A percentile compares a stretch with the other conserved stretches of the same genome.
Conservation (phyloP, 2,797 vertebrate species). For the Cetoscarus ocellatus region DNA sequence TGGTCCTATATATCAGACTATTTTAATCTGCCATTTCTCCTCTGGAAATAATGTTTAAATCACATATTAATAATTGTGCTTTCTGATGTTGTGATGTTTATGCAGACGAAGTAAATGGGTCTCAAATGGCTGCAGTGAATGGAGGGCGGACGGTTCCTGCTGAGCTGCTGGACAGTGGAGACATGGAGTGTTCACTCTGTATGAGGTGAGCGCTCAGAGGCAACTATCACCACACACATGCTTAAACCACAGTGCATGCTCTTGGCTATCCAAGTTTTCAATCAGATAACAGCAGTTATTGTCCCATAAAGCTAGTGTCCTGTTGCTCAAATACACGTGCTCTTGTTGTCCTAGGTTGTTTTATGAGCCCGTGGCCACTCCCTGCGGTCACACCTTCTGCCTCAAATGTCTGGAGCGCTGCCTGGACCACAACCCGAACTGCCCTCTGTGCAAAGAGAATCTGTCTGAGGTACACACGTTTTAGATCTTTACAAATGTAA, state of each 20-base stretch:
- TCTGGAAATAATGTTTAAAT: background rate
- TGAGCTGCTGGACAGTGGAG: slow-evolving; percentile 86
- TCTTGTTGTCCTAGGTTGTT: slow-evolving; percentile 65
- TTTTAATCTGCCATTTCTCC: background rate
- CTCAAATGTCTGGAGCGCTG: slow-evolving; percentile 96
- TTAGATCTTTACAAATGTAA: background rate
- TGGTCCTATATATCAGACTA: no score
- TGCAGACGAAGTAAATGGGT: slow-evolving; percentile 73
- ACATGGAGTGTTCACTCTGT: slow-evolving; percentile 93
- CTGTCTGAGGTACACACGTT: slow-evolving; percentile 87
- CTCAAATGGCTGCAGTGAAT: slow-evolving; percentile 34
- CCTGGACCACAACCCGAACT: slow-evolving; percentile 93
- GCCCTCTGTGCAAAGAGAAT: slow-evolving; percentile 95
- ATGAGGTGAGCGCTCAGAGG: slow-evolving; percentile 85
- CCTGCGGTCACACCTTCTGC: slow-evolving; percentile 96
- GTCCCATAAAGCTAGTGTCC: no score
- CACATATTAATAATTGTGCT: no score
- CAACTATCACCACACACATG: background rate
- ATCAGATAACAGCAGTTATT: background rate
- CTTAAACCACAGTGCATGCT: no score
- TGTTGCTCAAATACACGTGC: no score
- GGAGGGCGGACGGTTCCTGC: slow-evolving; percentile 72
- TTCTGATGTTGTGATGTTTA: slow-evolving; percentile 9
- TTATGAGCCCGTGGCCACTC: slow-evolving; percentile 92
- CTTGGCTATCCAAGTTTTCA: no score